A percentile compares a stretch with the other conserved stretches of the same genome.
Evolutionary conservation across 2,113 vertebrate species (phyloP).

Genomic region (Ursus arctos): DNA sequence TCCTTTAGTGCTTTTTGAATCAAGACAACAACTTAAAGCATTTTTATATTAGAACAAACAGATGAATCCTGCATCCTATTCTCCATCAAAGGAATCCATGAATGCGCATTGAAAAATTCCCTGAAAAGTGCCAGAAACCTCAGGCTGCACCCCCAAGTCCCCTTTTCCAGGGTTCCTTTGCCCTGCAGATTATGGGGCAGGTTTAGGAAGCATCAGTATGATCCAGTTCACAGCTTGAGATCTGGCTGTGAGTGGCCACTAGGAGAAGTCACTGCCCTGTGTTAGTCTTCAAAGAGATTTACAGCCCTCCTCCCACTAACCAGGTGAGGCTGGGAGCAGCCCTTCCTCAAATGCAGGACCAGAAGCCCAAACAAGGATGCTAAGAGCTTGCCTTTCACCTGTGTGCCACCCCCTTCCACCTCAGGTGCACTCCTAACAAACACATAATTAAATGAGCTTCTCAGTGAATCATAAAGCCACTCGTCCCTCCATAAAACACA

Average conservation of each 20-base stretch:
- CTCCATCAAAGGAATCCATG: neutral
- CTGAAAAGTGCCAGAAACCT: neutral
- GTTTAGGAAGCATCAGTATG: neutral
- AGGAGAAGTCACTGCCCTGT: neutral
- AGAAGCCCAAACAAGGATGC: neutral
- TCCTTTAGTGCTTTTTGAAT: neutral
- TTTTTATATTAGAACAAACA: constrained; percentile 20
- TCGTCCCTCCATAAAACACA: neutral
- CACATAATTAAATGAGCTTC: constrained; percentile 43
- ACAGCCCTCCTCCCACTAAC: neutral
- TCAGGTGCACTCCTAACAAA: constrained; percentile 3
- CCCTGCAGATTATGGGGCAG: neutral
- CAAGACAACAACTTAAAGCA: neutral
- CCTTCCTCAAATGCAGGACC: neutral
- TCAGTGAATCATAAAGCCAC: neutral
- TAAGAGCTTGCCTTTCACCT: neutral
- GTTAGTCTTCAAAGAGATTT: neutral
- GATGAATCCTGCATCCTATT: neutral
- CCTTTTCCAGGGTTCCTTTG: neutral
- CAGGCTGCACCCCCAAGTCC: neutral
- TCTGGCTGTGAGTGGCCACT: neutral
- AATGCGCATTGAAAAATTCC: neutral
- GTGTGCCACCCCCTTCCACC: neutral
- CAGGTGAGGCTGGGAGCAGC: neutral
- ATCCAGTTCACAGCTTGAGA: neutral